Evolutionary conservation across 2,113 vertebrate genomes (phyloP), one percentile per base, ranked within the genome.

Genomic region (Nasalis larvatus): DNA sequence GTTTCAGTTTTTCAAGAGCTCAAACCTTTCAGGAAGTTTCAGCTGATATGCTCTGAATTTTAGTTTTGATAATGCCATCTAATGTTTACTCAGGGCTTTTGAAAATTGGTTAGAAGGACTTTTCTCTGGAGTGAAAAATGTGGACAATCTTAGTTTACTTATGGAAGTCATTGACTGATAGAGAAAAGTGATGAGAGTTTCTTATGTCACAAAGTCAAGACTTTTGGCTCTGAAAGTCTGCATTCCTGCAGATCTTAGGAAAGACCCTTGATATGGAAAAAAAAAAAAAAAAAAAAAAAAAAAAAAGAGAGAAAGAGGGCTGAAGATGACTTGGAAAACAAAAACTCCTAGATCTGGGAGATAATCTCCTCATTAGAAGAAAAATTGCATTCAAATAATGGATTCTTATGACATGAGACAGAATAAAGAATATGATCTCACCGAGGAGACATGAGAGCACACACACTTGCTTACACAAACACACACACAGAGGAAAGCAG

Each of bases 231-330:
- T 96, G 63, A 21, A 63, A 60, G 32, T 71, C n/a, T 35, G 4
- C 94, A 95, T 96, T 86, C 86, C 81, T 96, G 95, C 91, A 97
- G 96, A 91, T 83, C 95, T 84, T 56, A 20, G 85, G 89, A 94
- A 88, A 94, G 73, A 77, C 42, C 23, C 30, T 4, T 30, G 40
- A 68, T 35, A 76, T 91, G 77, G 69, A 91, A 88, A 71, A 35
- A 66, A 63, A 91, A 83, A 87, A 90, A 74, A 52, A 52, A 52
- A 52, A 52, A 52, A 20, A 54, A 54, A 88, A 74, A 91, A 83
- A 87, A 88, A 74, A 52, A 49, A 32, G 40, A 66, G 78, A 80
- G 76, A 32, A 47, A 89, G 63, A 84, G 8, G 21, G 17, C 25
- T 54, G 83, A 77, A 68, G 13, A 32, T 47, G 40, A 95, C 32